These are phyloP conservation scores for Ischnura elegans DNA, from an alignment of 2,888 invertebrate genomes.

Conservation along the genomic window DNA sequence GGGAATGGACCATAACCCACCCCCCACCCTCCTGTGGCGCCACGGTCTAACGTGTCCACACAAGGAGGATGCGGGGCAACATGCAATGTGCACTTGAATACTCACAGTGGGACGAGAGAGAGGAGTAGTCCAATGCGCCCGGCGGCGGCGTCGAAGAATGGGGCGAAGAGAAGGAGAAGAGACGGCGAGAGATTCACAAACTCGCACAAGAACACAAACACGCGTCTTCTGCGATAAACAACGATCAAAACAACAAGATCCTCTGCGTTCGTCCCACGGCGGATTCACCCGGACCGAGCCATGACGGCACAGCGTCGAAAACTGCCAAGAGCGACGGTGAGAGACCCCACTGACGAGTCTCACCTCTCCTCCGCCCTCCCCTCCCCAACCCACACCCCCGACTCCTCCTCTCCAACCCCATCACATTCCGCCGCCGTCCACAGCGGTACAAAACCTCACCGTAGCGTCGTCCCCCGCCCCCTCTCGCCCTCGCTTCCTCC, in stretches of 20 bases:
- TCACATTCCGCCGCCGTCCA: conserved; percentile 42
- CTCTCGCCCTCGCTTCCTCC: neutral
- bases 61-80: neutral
- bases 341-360: neutral
- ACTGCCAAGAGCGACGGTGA: conserved; percentile 47
- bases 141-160: neutral
- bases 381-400: neutral
- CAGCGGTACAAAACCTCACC: conserved; percentile 64
- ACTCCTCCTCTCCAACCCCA: neutral
- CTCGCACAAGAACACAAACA: neutral
- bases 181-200: neutral
- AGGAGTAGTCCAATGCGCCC: conserved; percentile 10
- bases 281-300: conserved; percentile 48
- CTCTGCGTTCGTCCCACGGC: conserved; percentile 6
- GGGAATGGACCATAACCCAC: neutral
- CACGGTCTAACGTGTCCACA: neutral
- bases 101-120: neutral
- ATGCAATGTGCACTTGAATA: neutral
- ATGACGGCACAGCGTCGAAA: conserved; percentile 61
- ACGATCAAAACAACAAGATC: neutral
- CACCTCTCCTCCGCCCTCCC: neutral
- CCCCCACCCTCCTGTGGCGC: neutral
- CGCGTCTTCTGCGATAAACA: neutral
- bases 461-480: neutral
- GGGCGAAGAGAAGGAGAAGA: neutral